A percentile compares a stretch with the other conserved stretches of the same genome.
phyloP scores from a whole-genome alignment of 2,888 invertebrate genomes.

The Phyto melanocephala region DNA sequence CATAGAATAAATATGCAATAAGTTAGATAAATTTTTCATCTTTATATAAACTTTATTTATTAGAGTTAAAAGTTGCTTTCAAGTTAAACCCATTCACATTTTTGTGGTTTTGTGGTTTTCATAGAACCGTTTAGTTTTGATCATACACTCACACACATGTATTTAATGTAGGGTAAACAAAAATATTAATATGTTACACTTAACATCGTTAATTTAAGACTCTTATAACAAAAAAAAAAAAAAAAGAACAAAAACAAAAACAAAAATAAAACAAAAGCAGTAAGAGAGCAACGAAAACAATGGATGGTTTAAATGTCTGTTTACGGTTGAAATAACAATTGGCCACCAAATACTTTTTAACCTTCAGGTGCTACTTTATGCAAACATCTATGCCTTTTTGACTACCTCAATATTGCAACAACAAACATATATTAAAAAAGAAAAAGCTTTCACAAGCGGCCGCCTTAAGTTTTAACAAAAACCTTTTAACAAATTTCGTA shows the following conservation, averaged over 20 bases:
- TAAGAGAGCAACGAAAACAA: constrained; percentile 20
- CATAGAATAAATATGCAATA: too few species aligned
- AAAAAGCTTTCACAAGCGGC: constrained; percentile 59
- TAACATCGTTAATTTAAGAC: constrained; percentile 45
- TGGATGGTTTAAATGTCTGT: constrained; percentile 57
- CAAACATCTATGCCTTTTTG: constrained; percentile 53
- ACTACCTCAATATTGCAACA: constrained; percentile 40
- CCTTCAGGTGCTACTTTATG: constrained; percentile 64
- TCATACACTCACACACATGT: neutral
- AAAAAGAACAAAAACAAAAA: neutral
- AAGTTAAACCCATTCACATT: too few species aligned
- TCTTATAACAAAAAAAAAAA: neutral
- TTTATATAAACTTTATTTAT: too few species aligned
- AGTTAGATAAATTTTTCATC: too few species aligned
- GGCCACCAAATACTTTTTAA: constrained; percentile 61
- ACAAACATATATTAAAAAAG: neutral
- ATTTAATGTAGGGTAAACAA: constrained; percentile 19
- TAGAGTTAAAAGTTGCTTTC: too few species aligned
- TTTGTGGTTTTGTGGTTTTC: too few species aligned
- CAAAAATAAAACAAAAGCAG: neutral
- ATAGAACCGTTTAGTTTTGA: neutral
- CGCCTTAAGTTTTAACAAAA: constrained; percentile 48
- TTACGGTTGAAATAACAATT: constrained; percentile 61
- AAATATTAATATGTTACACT: constrained; percentile 60
- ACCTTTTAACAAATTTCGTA: constrained; percentile 4